Evolutionary conservation across 2,888 invertebrate species (phyloP), one percentile per base, ranked within the genome.

Genomic region (Lissocephala sabroskyi): DNA sequence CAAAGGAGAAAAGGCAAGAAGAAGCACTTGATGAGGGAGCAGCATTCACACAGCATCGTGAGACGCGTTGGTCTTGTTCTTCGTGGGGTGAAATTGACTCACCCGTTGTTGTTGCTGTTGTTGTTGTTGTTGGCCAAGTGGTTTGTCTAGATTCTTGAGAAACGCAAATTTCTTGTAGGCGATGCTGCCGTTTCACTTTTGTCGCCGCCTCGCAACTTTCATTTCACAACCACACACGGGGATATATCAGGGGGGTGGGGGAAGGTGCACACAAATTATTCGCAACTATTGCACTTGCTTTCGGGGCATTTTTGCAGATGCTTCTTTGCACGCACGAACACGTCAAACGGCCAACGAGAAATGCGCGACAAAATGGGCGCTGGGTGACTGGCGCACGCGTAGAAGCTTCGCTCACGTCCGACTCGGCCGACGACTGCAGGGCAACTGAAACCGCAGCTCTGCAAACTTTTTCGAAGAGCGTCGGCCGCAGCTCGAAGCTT

Each of bases 121-220:
- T n/a, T n/a, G n/a, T n/a, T 66, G 66, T 36, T 3, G 10, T 66
- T 70, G 45, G 29, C 64, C 71, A 73, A 71, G 73, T 73, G 67
- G 71, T 77, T 71, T 71, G 75, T 64, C 75, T 71, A 77, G 71
- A 71, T 71, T 71, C 71, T 75, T 60, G 46, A 58, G 48, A 48
- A 39, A 45, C 37, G 42, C 43, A 47, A 49, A 62, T 62, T 59
- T 49, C 48, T 54, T 65, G 41, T 46, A 35, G 46, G 41, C 46
- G 46, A 40, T 47, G 71, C 62, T 55, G 71, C 67, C 71, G 78
- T 77, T 77, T 73, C 71, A 73, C 71, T 73, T 73, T 77, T 45
- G 61, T 56, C 71, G 18, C 32, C 16, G 10, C 17, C 32, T 56
- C n/a, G 66, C 57, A 62, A 61, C 75, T 70, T 70, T 70, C 77